Base-by-base conservation (phyloP, 2,113 vertebrate genomes). In the Serilophus lunatus region DNA sequence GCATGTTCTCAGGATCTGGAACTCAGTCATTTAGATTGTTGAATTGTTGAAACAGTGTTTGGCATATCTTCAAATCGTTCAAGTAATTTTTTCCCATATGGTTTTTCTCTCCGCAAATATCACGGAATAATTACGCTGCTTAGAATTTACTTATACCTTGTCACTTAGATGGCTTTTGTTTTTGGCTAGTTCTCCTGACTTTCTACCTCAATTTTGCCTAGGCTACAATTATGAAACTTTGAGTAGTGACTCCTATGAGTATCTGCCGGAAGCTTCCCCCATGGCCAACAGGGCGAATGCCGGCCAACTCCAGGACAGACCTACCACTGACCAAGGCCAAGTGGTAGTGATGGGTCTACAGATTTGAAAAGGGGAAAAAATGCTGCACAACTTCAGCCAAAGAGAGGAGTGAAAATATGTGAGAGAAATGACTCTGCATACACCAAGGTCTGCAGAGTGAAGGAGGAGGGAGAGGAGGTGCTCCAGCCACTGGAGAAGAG, bases 401-500 rank as follows among this genome's bases (percentile, higher is more conserved):
- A 26, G 12, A 74, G 3, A 40, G 13, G 9, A 47, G 6, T 42
- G 16, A 76, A 44, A 76, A 76, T 2, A 12, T 13, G 20, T 33
- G 7, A 76, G 5, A 59, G 45, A 29, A 36, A 25, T 18, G 24
- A 8, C 17, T 12, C 12, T 57, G 28, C 35, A 57, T 22, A 25
- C 26, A 49, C 7, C 29, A 42, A 66, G 8, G 16, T 60, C 45
- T 42, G 40, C 40, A 42, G 40, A 25, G 13, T 60, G 59, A 25
- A 82, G 17, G 4, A 49, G 19, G 23, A 23, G 9, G 5, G 7
- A n/a, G 3, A 47, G 24, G 17, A 35, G 2, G 2, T 36, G 26
- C 4, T 60, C 12, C 50, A 45, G 14, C 16, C 0, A 1, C 11
- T 1, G 3, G 36, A 42, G 25, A 7, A 16, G 31, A 54, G 23